phyloP scores from a whole-genome alignment of 2,888 invertebrate genomes.

The Lasioglossum lativentre region DNA sequence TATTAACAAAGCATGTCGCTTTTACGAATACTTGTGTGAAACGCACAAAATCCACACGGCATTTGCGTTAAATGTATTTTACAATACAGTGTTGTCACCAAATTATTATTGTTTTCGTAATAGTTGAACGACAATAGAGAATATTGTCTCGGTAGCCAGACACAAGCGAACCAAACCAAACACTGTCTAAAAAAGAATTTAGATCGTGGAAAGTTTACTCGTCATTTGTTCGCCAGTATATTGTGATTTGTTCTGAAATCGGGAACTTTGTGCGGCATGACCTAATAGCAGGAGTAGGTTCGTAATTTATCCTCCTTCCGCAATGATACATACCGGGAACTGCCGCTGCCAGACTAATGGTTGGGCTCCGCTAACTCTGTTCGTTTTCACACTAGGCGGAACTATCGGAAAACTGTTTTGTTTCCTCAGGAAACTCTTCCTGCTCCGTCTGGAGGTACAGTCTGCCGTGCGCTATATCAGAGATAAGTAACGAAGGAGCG shows the following conservation, averaged over 20 bases:
- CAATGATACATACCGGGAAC: constrained; percentile 62
- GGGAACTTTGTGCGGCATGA: constrained; percentile 69
- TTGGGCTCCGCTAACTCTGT: constrained; percentile 47
- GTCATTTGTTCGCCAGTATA: neutral
- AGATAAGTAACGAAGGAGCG: constrained; percentile 50
- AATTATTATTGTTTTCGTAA: neutral
- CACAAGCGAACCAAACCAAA: neutral
- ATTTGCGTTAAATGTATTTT: too few relatives aligned
- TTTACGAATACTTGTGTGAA: neutral
- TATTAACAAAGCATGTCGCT: neutral
- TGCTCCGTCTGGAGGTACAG: constrained; percentile 48
- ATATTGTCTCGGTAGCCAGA: too few relatives aligned
- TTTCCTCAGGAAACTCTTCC: constrained; percentile 58
- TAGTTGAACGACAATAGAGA: neutral
- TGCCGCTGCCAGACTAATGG: constrained; percentile 54
- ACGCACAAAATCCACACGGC: neutral
- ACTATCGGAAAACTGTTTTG: constrained; percentile 72
- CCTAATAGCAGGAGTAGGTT: constrained; percentile 56
- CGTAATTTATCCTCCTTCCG: constrained; percentile 57
- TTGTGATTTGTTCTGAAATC: constrained; percentile 4
- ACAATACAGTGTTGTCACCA: neutral
- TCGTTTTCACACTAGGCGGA: constrained; percentile 62
- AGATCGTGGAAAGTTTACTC: neutral
- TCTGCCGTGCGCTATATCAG: constrained; percentile 37
- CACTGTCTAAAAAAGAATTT: neutral